phyloP scores from a whole-genome alignment of 2,888 invertebrate genomes.

The Drosophila fungiperda region DNA sequence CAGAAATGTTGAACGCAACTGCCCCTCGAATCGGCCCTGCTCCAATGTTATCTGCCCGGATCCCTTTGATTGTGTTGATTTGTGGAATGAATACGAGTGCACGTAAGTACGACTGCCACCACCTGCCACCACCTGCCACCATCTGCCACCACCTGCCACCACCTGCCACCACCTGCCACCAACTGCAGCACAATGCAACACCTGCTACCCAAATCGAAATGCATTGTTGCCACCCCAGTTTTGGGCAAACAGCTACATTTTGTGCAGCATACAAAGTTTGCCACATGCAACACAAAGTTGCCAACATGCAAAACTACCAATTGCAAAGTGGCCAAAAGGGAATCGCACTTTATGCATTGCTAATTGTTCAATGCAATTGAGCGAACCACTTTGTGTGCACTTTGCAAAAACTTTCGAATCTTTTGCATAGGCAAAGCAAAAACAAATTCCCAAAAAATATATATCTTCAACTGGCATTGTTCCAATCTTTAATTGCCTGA shows the following conservation, averaged over 20 bases:
- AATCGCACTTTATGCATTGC: constrained; percentile 26
- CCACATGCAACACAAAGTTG: neutral
- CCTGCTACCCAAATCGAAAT: neutral
- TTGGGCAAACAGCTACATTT: neutral
- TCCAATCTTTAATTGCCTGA: neutral
- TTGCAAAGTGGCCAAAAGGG: constrained; percentile 41
- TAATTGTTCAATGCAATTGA: neutral
- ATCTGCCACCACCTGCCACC: neutral
- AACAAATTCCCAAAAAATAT: neutral
- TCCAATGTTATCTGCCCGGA: constrained; percentile 96
- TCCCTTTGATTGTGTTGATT: constrained; percentile 97
- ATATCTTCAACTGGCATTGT: neutral
- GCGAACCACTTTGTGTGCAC: neutral
- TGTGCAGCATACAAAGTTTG: neutral
- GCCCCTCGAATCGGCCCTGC: constrained; percentile 97
- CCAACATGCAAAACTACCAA: neutral
- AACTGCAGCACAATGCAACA: constrained; percentile 10
- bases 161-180: neutral
- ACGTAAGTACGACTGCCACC: constrained; percentile 90
- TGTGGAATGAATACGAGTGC: constrained; percentile 99
- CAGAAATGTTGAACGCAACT: constrained; percentile 94
- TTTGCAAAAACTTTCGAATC: neutral
- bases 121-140: constrained; percentile 2
- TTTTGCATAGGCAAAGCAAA: neutral
- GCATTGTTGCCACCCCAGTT: neutral